Percentiles rank a stretch among this genome's conserved stretches.
These are phyloP conservation scores for Hormaphis cornu DNA, from an alignment of 1,140 invertebrate species.

Conservation along the genomic window DNA sequence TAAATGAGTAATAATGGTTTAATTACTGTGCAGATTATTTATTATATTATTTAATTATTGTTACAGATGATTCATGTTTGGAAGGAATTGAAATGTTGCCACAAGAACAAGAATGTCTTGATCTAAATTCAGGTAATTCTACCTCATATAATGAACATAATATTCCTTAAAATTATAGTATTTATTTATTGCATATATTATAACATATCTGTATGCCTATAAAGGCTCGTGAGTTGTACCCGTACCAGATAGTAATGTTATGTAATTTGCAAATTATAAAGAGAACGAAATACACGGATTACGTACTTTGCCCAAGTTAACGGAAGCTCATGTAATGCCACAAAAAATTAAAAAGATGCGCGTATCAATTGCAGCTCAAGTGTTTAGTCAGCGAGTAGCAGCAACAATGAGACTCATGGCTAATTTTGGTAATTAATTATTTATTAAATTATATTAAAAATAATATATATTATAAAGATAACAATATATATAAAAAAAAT, in stretches of 20 bases:
- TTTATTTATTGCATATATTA: no score
- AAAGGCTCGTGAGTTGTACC: no score
- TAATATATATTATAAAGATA: not conserved
- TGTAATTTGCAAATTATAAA: not conserved
- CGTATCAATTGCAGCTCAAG: not conserved
- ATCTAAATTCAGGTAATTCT: no score
- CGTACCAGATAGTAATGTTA: not conserved
- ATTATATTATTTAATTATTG: no score
- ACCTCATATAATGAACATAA: no score
- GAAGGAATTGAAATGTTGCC: no score
- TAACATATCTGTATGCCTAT: no score
- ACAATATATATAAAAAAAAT: not conserved
- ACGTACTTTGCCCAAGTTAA: not conserved
- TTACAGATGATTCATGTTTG: no score
- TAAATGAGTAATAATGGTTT: no score
- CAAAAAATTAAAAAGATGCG: not conserved
- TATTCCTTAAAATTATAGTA: no score
- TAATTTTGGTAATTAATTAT: not conserved
- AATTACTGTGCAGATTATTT: no score
- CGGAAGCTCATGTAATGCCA: not conserved
- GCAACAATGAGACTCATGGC: not conserved
- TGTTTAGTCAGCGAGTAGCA: not conserved
- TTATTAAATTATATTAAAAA: not conserved
- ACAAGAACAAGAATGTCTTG: no score
- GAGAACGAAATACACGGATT: not conserved